These are phyloP conservation scores for Anagyrus pseudococci DNA, from an alignment of 2,888 invertebrate species.

Conservation along the genomic window DNA sequence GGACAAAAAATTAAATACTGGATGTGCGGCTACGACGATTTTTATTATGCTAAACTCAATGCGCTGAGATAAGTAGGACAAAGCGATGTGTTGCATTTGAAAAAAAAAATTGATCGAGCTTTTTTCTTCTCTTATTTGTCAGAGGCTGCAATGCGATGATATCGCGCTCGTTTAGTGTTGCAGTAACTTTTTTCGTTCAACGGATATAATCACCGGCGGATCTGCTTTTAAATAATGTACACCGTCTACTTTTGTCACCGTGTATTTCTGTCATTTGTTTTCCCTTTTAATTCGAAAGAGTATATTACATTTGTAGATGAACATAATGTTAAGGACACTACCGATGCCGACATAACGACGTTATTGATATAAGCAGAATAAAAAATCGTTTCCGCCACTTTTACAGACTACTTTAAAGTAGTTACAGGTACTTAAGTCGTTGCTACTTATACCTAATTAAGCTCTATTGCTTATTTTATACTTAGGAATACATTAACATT, in stretches of 20 bases:
- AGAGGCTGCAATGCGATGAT: not conserved
- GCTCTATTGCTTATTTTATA: conserved; percentile 62
- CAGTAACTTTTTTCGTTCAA: too few relatives aligned
- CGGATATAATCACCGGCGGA: too few relatives aligned
- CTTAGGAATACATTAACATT: conserved; percentile 57
- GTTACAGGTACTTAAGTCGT: conserved; percentile 55
- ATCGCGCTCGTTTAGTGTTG: conserved; percentile 1
- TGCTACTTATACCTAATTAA: conserved; percentile 58
- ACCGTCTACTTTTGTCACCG: too few relatives aligned
- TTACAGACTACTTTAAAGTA: conserved; percentile 50
- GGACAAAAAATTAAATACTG: too few relatives aligned
- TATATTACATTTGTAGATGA: too few relatives aligned
- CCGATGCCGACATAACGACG: not conserved
- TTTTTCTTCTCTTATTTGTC: not conserved
- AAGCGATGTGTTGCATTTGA: too few relatives aligned
- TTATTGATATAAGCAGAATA: conserved; percentile 12
- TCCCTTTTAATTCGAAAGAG: too few relatives aligned
- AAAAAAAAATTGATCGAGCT: too few relatives aligned
- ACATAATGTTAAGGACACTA: conserved; percentile 2
- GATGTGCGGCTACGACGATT: too few relatives aligned
- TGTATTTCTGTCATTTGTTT: too few relatives aligned
- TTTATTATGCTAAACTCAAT: conserved; percentile 24
- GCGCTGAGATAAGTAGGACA: too few relatives aligned
- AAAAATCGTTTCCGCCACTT: conserved; percentile 47
- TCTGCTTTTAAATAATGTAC: too few relatives aligned